Evolutionary conservation across 2,113 vertebrate genomes (phyloP).

Genomic region (Glareola pratincola): DNA sequence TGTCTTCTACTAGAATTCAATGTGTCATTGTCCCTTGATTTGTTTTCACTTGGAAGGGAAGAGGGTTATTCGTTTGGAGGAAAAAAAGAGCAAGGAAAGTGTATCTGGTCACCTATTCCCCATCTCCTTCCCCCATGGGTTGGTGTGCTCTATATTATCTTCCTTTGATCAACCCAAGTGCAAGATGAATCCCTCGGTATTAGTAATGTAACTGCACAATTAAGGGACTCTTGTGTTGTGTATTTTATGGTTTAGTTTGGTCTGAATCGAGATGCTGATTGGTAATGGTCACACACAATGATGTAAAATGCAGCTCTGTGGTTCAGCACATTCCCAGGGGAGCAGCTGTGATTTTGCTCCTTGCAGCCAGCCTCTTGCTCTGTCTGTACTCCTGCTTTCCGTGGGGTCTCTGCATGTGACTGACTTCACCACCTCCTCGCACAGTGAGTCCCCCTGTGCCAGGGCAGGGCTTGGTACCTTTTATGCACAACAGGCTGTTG

Average conservation of each 20-base stretch:
- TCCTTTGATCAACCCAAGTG: background rate
- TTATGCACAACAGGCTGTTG: background rate
- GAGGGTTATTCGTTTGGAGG: background rate
- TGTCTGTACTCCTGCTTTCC: background rate
- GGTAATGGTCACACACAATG: background rate
- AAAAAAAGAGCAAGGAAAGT: background rate
- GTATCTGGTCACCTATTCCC: background rate
- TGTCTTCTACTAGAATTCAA: background rate
- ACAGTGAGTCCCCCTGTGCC: background rate
- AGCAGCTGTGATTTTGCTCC: background rate
- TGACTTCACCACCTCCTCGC: fast-evolving
- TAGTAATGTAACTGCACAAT: background rate
- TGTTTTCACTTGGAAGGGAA: background rate
- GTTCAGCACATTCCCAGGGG: background rate
- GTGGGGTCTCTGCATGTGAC: background rate
- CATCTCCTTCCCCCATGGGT: background rate
- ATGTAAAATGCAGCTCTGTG: background rate
- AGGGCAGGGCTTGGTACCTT: background rate
- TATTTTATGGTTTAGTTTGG: background rate
- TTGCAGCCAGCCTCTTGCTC: background rate
- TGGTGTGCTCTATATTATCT: background rate
- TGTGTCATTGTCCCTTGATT: background rate
- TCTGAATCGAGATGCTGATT: background rate
- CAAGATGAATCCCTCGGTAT: background rate
- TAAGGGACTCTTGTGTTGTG: background rate